Conservation (phyloP, 2,888 invertebrate genomes). For the Tiphia femorata region DNA sequence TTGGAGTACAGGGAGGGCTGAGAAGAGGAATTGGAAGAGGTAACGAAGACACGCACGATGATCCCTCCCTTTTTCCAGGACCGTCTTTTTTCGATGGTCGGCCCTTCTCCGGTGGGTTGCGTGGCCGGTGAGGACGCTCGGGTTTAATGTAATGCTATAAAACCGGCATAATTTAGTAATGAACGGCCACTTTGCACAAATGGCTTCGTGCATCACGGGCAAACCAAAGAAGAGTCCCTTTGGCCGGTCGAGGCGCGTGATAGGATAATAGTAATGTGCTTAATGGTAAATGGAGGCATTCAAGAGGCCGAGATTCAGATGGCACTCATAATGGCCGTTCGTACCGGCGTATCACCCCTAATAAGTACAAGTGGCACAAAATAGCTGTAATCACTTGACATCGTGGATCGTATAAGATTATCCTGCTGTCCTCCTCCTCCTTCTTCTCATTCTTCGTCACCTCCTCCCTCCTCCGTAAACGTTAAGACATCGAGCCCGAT, state of each 20-base stretch:
- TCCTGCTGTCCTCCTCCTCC: slow-evolving; percentile 40
- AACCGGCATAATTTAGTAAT: slow-evolving; percentile 68
- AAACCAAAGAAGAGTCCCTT: slow-evolving; percentile 61
- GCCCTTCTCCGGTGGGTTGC: slow-evolving; percentile 24
- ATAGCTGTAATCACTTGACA: slow-evolving; percentile 67
- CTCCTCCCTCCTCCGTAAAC: neutral
- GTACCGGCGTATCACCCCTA: slow-evolving; percentile 65
- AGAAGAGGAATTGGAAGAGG: too few species aligned
- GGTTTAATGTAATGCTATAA: slow-evolving; percentile 64
- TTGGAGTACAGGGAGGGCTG: neutral
- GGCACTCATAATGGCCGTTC: slow-evolving; percentile 67
- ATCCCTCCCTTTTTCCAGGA: slow-evolving; percentile 15
- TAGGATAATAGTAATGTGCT: slow-evolving; percentile 70
- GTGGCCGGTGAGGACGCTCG: slow-evolving; percentile 22
- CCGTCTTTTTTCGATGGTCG: slow-evolving; percentile 43
- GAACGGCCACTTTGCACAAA: slow-evolving; percentile 68
- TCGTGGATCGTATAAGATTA: slow-evolving; percentile 61
- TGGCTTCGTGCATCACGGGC: slow-evolving; percentile 64
- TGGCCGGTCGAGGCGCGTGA: slow-evolving; percentile 59
- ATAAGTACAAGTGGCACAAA: slow-evolving; percentile 69
- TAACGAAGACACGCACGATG: slow-evolving; percentile 4
- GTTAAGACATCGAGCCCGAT: slow-evolving; percentile 1
- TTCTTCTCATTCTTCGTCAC: neutral
- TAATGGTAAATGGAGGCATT: slow-evolving; percentile 69
- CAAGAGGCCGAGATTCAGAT: slow-evolving; percentile 67